Percentiles rank a stretch among this genome's conserved stretches.
Conservation (phyloP, 2,888 invertebrate genomes). For the Esperia sulphurella region DNA sequence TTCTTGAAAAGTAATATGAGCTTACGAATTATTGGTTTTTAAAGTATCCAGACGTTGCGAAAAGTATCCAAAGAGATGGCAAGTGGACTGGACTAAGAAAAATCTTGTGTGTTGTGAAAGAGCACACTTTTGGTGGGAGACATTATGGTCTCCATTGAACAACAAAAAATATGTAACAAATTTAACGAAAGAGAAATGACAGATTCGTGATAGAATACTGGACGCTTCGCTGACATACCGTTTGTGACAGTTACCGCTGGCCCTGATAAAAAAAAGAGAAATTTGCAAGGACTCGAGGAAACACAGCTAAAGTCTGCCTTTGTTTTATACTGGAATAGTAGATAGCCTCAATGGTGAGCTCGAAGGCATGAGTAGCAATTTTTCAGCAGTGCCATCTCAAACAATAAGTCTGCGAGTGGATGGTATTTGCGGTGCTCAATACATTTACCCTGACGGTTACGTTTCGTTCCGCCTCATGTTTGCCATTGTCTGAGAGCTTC, state of each 20-base stretch:
- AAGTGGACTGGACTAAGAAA: slow-evolving; percentile 3
- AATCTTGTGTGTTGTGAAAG: slow-evolving; percentile 7
- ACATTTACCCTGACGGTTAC: slow-evolving; percentile 56
- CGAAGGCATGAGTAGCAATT: slow-evolving; percentile 42
- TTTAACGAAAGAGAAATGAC: too few relatives aligned
- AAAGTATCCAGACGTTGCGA: slow-evolving; percentile 27
- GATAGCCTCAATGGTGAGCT: background rate
- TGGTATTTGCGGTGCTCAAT: slow-evolving; percentile 58
- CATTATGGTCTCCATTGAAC: too few relatives aligned
- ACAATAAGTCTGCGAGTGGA: slow-evolving; percentile 61
- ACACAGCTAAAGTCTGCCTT: too few relatives aligned
- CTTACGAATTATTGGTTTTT: slow-evolving; percentile 15
- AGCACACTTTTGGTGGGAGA: too few relatives aligned
- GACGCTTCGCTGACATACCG: too few relatives aligned
- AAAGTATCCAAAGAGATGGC: slow-evolving; percentile 20
- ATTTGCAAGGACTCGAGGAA: too few relatives aligned
- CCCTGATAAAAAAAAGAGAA: too few relatives aligned
- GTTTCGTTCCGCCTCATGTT: slow-evolving; percentile 39
- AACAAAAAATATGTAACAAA: too few relatives aligned
- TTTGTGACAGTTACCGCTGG: too few relatives aligned
- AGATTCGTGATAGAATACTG: too few relatives aligned
- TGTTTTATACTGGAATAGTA: too few relatives aligned
- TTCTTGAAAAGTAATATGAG: slow-evolving; percentile 12
- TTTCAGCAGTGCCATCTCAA: slow-evolving; percentile 54
- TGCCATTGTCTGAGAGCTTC: slow-evolving; percentile 65